Percentiles rank a stretch among this genome's conserved stretches.
Evolutionary conservation across 2,113 vertebrate genomes (phyloP).

Genomic region (Dipodomys merriami): DNA sequence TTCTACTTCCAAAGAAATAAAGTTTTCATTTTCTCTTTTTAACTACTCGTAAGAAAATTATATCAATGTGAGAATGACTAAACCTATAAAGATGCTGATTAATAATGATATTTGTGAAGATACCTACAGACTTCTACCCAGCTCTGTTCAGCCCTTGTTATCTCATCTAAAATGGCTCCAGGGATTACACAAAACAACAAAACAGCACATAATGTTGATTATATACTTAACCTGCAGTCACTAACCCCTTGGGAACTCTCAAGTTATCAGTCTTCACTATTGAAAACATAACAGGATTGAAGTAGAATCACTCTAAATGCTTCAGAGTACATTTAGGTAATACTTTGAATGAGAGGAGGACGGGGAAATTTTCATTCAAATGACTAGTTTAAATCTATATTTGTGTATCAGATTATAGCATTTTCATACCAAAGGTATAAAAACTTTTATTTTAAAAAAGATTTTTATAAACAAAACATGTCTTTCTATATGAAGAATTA

Average conservation of each 20-base stretch:
- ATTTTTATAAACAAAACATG: constrained; percentile 47
- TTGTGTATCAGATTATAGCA: constrained; percentile 64
- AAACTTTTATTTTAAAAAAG: constrained; percentile 64
- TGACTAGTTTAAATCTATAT: constrained; percentile 61
- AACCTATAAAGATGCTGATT: constrained; percentile 22
- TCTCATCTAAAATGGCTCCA: constrained; percentile 77
- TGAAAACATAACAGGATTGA: constrained; percentile 84
- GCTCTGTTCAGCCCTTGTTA: constrained; percentile 66
- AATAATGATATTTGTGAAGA: constrained; percentile 44
- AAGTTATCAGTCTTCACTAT: constrained; percentile 86
- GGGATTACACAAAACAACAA: constrained; percentile 73
- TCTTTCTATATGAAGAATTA: constrained; percentile 38
- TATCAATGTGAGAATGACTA: constrained; percentile 62
- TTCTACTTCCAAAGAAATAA: neutral
- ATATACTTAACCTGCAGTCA: constrained; percentile 82
- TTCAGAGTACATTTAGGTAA: constrained; percentile 82
- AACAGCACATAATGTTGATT: constrained; percentile 81
- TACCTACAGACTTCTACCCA: constrained; percentile 43
- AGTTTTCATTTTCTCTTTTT: constrained; percentile 41
- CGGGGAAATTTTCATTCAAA: constrained; percentile 76
- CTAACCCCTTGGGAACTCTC: constrained; percentile 84
- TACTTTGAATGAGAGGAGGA: constrained; percentile 80
- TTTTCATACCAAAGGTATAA: constrained; percentile 42
- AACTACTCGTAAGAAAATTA: constrained; percentile 32
- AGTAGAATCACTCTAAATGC: constrained; percentile 82